A percentile compares a stretch with the other conserved stretches of the same genome.
Evolutionary conservation across 2,888 invertebrate genomes (phyloP).

Genomic region (Drepanosiphum platanoidis): DNA sequence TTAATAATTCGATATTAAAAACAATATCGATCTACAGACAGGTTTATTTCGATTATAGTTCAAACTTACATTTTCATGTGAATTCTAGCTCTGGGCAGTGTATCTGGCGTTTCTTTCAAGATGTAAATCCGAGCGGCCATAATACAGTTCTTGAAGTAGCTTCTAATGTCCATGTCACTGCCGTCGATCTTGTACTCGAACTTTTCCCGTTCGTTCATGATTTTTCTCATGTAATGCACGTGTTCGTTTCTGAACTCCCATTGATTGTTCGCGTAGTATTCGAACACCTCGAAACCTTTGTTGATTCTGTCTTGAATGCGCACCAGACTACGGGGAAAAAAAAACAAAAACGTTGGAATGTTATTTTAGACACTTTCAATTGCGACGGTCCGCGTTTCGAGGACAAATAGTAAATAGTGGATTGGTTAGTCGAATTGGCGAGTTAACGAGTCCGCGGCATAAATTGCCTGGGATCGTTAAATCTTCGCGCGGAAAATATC

Average conservation of each 20-base stretch:
- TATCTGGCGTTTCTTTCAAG: slow-evolving; percentile 83
- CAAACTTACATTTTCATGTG: slow-evolving; percentile 82
- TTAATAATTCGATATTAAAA: too few species aligned
- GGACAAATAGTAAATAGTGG: too few species aligned
- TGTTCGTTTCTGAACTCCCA: slow-evolving; percentile 87
- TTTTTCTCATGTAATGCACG: slow-evolving; percentile 71
- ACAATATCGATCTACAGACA: too few species aligned
- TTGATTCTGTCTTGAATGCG: slow-evolving; percentile 83
- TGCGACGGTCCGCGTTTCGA: too few species aligned
- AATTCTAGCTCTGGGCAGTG: slow-evolving; percentile 80
- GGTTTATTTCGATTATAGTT: too few species aligned
- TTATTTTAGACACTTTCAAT: too few species aligned
- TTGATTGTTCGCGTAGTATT: slow-evolving; percentile 91
- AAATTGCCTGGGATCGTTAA: too few species aligned
- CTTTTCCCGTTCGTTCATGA: slow-evolving; percentile 75
- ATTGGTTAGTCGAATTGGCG: too few species aligned
- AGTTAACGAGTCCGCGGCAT: too few species aligned
- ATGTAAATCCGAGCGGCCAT: slow-evolving; percentile 82
- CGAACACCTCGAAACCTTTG: slow-evolving; percentile 88
- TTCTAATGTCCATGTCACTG: slow-evolving; percentile 77
- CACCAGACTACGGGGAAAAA: slow-evolving; percentile 74
- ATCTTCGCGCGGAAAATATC: neutral
- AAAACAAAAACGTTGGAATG: too few species aligned
- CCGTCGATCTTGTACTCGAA: slow-evolving; percentile 77
- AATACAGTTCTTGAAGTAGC: slow-evolving; percentile 86